These are phyloP conservation scores for Andricus curvator DNA, from an alignment of 2,888 invertebrate species.

Conservation along the genomic window DNA sequence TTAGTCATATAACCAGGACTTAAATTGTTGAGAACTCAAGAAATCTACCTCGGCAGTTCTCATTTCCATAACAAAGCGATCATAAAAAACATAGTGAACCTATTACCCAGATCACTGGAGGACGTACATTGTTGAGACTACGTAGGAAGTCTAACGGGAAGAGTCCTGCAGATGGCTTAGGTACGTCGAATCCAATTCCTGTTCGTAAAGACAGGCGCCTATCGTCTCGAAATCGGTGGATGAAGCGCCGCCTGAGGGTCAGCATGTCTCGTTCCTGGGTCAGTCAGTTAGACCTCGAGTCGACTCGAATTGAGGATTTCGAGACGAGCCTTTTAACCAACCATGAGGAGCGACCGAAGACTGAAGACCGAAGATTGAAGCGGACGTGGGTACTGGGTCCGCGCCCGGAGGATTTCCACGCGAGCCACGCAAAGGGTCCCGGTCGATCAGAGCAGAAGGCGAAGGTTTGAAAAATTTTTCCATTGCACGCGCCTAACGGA, in stretches of 20 bases:
- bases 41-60: background rate
- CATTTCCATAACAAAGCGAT: background rate
- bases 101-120: constrained; percentile 13
- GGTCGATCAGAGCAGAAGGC: constrained; percentile 49
- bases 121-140: constrained; percentile 22
- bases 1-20: no score
- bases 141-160: constrained; percentile 35
- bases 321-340: constrained; percentile 50
- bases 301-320: constrained; percentile 46
- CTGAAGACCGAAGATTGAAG: constrained; percentile 45
- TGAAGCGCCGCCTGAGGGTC: constrained; percentile 33
- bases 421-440: constrained; percentile 53
- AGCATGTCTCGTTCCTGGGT: constrained; percentile 28
- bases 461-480: constrained; percentile 52
- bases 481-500: constrained; percentile 60
- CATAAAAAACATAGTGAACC: constrained; percentile 27
- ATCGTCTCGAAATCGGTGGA: constrained; percentile 19
- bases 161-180: constrained; percentile 3
- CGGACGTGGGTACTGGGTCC: constrained; percentile 61
- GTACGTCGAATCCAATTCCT: constrained; percentile 37
- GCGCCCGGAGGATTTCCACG: constrained; percentile 66
- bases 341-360: constrained; percentile 49
- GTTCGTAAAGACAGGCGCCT: constrained; percentile 28
- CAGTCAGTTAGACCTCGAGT: constrained; percentile 1
- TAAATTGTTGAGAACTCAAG: no score